These are phyloP conservation scores for Rachycentron canadum DNA, from an alignment of 2,797 vertebrate species.

Conservation along the genomic window DNA sequence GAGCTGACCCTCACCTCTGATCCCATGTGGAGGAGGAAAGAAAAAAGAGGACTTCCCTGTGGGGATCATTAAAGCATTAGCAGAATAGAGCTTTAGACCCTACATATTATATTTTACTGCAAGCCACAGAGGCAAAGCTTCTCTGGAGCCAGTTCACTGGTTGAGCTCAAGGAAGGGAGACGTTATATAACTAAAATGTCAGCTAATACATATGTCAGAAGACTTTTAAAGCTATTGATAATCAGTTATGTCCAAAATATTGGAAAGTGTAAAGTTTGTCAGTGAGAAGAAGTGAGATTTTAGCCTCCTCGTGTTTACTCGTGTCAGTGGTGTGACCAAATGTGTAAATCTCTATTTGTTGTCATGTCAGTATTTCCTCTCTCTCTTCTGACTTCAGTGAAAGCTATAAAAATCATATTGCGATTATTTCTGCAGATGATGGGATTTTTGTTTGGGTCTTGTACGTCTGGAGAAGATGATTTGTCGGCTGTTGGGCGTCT, in stretches of 20 bases:
- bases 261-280: neutral
- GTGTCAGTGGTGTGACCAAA: too few relatives aligned
- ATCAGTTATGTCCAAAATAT: neutral
- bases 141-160: neutral
- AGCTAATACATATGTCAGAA: neutral
- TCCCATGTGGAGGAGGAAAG: neutral
- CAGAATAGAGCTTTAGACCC: neutral
- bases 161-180: neutral
- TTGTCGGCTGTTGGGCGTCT: too few relatives aligned
- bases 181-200: neutral
- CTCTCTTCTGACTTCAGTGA: too few relatives aligned
- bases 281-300: slow-evolving; percentile 15
- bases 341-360: too few relatives aligned
- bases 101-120: neutral
- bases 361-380: too few relatives aligned
- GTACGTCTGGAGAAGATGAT: too few relatives aligned
- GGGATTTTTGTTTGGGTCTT: too few relatives aligned
- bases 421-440: too few relatives aligned
- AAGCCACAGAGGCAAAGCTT: neutral
- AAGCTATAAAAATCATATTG: too few relatives aligned
- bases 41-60: neutral
- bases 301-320: too few relatives aligned
- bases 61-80: slow-evolving; percentile 25
- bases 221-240: neutral
- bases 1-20: slow-evolving; percentile 36